These are phyloP conservation scores for Pelusios castaneus DNA, from an alignment of 2,113 vertebrate genomes.

Conservation along the genomic window DNA sequence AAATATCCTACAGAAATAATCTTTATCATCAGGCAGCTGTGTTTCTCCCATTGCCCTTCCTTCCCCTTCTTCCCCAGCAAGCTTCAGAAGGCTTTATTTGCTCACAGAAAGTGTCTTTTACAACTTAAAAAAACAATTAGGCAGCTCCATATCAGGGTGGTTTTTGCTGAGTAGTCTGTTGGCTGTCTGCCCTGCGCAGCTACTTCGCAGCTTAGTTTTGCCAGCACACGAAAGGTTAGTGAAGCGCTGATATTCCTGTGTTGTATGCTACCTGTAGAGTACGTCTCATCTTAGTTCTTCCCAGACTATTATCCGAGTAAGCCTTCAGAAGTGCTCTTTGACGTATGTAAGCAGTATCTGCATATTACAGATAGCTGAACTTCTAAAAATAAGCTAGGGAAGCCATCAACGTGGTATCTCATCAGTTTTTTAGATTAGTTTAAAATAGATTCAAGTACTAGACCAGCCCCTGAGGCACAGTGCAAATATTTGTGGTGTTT, in stretches of 20 bases:
- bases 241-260: not conserved
- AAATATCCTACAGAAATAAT: too few relatives aligned
- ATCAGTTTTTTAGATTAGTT: not conserved
- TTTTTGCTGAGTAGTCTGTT: fast-evolving
- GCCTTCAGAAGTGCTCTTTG: not conserved
- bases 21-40: not conserved
- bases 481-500: not conserved
- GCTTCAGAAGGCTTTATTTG: fast-evolving
- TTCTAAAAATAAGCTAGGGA: not conserved
- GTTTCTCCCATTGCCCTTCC: fast-evolving
- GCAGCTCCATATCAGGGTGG: not conserved
- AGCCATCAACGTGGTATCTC: not conserved
- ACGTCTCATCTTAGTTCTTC: not conserved
- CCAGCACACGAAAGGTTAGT: not conserved
- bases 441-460: not conserved
- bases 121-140: not conserved
- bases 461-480: fast-evolving
- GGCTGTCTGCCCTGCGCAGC: not conserved
- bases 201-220: not conserved
- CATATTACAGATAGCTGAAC: not conserved
- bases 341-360: not conserved
- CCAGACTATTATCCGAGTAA: not conserved
- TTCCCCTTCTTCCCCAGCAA: not conserved
- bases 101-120: fast-evolving
- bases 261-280: too few relatives aligned